phyloP scores from a whole-genome alignment of 2,797 vertebrate species.

The Acestrorhynchus altus region DNA sequence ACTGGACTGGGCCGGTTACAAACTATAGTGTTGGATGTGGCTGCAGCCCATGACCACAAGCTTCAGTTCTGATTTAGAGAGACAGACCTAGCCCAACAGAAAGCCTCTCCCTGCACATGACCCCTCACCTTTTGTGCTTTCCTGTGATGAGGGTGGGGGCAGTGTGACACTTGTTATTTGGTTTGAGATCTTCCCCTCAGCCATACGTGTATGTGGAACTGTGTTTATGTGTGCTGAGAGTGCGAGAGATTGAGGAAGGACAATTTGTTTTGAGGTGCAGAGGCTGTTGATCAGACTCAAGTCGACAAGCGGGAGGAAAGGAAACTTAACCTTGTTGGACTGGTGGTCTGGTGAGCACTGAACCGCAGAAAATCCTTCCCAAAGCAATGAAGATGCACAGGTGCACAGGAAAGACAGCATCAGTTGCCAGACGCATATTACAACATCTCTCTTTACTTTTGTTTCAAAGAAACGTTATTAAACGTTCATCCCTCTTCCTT shows the following conservation, averaged over 20 bases:
- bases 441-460: background rate
- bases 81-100: conserved; percentile 33
- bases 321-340: conserved; percentile 18
- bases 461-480: background rate
- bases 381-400: conserved; percentile 31
- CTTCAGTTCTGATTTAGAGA: conserved; percentile 28
- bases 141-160: background rate
- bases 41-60: background rate
- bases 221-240: background rate
- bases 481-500: conserved; percentile 3
- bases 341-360: conserved; percentile 33
- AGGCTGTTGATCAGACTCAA: conserved; percentile 51
- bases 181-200: conserved; percentile 27
- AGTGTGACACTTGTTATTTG: conserved; percentile 19
- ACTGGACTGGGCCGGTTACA: background rate
- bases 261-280: conserved; percentile 49
- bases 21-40: conserved; percentile 21
- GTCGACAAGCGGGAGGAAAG: conserved; percentile 37
- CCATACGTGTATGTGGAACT: background rate
- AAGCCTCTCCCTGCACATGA: conserved; percentile 8
- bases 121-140: background rate
- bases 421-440: conserved; percentile 1
- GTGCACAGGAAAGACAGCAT: background rate
- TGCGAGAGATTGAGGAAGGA: conserved; percentile 23
- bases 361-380: conserved; percentile 40